These are phyloP conservation scores for Phalacrocorax brasilianus DNA, from an alignment of 2,113 vertebrate genomes.

Conservation along the genomic window DNA sequence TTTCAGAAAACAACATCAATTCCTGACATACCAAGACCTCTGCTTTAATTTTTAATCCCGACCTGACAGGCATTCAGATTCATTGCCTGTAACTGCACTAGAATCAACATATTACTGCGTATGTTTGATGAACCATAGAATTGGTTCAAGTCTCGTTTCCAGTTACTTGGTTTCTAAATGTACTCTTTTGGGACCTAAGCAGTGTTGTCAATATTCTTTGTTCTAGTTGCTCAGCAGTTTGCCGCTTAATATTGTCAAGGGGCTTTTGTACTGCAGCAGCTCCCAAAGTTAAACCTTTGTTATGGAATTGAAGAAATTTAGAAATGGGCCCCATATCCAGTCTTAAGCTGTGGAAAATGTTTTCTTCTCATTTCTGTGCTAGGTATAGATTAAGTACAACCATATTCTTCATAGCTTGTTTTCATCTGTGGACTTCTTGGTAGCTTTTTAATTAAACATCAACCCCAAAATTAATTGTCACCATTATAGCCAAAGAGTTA, in stretches of 20 bases:
- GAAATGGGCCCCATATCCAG: not conserved
- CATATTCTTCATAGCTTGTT: not conserved
- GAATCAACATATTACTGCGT: slow-evolving; percentile 44
- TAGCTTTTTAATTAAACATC: not conserved
- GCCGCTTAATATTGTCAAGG: not conserved
- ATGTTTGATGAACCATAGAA: slow-evolving; percentile 52
- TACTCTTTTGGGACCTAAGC: slow-evolving; percentile 21
- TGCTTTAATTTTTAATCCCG: slow-evolving; percentile 56
- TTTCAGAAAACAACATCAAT: not conserved
- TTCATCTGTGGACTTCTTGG: not conserved
- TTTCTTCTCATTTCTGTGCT: not conserved
- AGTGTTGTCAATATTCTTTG: slow-evolving; percentile 48
- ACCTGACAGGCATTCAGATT: slow-evolving; percentile 23
- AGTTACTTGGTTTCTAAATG: slow-evolving; percentile 57
- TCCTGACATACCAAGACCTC: slow-evolving; percentile 1
- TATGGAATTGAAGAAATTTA: not conserved
- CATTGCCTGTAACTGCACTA: not conserved
- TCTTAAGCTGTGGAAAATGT: not conserved
- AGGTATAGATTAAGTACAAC: not conserved
- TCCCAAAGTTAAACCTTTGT: not conserved
- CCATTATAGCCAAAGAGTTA: not conserved
- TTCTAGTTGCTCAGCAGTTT: slow-evolving; percentile 53
- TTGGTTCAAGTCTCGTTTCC: slow-evolving; percentile 41
- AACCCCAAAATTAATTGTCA: not conserved
- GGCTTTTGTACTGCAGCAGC: not conserved